phyloP scores from a whole-genome alignment of 1,140 invertebrate genomes.

The Homarus americanus region DNA sequence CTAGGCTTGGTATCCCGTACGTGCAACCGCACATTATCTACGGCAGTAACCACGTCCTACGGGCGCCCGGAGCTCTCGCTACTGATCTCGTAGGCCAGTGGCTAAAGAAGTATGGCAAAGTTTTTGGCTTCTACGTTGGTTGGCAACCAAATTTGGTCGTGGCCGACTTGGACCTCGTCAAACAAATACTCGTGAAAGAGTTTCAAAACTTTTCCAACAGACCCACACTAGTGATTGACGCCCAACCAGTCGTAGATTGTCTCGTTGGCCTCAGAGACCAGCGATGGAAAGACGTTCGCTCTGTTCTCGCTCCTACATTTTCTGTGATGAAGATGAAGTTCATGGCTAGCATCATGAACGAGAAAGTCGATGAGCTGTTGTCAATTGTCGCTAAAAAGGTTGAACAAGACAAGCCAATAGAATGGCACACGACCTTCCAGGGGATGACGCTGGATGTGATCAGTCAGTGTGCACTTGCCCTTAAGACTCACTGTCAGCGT shows the following conservation, averaged over 20 bases:
- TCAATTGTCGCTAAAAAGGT: slow-evolving; percentile 74
- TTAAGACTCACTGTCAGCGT: slow-evolving; percentile 78
- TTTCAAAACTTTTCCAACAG: slow-evolving; percentile 77
- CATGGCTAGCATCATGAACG: slow-evolving; percentile 77
- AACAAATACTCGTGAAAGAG: slow-evolving; percentile 77
- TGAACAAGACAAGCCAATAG: slow-evolving; percentile 73
- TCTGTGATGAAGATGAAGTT: slow-evolving; percentile 80
- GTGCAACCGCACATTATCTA: slow-evolving; percentile 76
- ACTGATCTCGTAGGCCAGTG: slow-evolving; percentile 76
- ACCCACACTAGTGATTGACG: slow-evolving; percentile 76
- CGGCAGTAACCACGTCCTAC: slow-evolving; percentile 76
- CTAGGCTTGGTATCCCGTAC: slow-evolving; percentile 76
- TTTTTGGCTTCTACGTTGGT: slow-evolving; percentile 78
- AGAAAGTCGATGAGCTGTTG: slow-evolving; percentile 76
- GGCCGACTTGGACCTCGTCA: slow-evolving; percentile 77
- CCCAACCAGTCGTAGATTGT: slow-evolving; percentile 76
- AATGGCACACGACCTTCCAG: slow-evolving; percentile 76
- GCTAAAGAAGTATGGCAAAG: slow-evolving; percentile 77
- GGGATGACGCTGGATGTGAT: slow-evolving; percentile 81
- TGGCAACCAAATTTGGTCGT: slow-evolving; percentile 76
- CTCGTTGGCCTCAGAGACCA: slow-evolving; percentile 77
- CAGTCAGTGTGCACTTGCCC: slow-evolving; percentile 79
- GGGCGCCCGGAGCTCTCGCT: slow-evolving; percentile 32
- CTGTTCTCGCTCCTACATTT: slow-evolving; percentile 80
- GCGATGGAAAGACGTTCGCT: slow-evolving; percentile 80